Conservation (phyloP, 2,113 vertebrate genomes). For the Perognathus longimembris region DNA sequence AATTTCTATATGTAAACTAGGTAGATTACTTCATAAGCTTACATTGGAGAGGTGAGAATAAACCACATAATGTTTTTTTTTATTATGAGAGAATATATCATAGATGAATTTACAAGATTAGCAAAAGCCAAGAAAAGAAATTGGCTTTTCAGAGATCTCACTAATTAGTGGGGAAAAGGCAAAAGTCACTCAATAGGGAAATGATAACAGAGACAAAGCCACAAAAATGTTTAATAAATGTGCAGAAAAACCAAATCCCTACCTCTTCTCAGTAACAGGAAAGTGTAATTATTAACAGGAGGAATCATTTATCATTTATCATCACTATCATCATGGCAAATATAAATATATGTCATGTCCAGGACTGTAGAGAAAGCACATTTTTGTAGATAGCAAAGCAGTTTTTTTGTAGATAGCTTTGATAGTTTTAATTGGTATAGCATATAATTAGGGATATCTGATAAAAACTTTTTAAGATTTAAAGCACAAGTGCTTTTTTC, state of each 20-base stretch:
- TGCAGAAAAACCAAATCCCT: neutral
- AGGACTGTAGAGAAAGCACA: neutral
- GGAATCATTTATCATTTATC: neutral
- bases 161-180: neutral
- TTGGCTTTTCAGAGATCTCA: neutral
- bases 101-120: neutral
- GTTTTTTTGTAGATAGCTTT: neutral
- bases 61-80: neutral
- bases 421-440: neutral
- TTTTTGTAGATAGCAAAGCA: neutral
- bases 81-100: neutral
- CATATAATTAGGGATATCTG: neutral
- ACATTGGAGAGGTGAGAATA: neutral
- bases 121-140: neutral
- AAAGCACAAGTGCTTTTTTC: neutral
- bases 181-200: neutral
- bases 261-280: neutral
- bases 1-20: neutral
- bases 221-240: neutral
- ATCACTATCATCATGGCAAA: neutral
- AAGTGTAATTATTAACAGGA: neutral
- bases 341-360: neutral
- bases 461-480: neutral
- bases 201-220: slow-evolving; percentile 7
- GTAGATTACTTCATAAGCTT: slow-evolving; percentile 1